Percentiles rank a stretch among this genome's conserved stretches.
These are phyloP conservation scores for Betta splendens DNA, from an alignment of 2,797 vertebrate genomes.

Conservation along the genomic window DNA sequence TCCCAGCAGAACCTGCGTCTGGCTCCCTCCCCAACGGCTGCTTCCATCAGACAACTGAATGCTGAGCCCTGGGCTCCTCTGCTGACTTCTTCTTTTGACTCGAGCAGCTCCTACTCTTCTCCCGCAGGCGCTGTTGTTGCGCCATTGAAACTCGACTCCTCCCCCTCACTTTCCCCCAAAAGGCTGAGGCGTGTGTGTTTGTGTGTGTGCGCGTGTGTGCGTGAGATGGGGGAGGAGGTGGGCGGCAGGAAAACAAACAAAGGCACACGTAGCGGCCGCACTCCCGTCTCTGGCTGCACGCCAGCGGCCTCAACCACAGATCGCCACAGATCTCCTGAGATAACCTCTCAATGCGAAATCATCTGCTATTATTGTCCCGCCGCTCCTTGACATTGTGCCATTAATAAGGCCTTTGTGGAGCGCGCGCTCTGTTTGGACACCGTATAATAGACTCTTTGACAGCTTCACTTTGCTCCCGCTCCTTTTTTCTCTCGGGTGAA, in stretches of 20 bases:
- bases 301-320: slow-evolving; percentile 72
- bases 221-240: neutral
- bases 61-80: too few species aligned
- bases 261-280: slow-evolving; percentile 76
- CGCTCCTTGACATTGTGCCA: slow-evolving; percentile 84
- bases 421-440: slow-evolving; percentile 79
- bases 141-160: slow-evolving; percentile 49
- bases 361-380: slow-evolving; percentile 76
- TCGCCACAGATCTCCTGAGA: slow-evolving; percentile 77
- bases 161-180: slow-evolving; percentile 66
- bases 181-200: slow-evolving; percentile 34
- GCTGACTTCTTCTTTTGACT: slow-evolving; percentile 15
- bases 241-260: slow-evolving; percentile 80
- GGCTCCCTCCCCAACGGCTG: too few species aligned
- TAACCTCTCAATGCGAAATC: slow-evolving; percentile 84
- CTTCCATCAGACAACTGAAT: too few species aligned
- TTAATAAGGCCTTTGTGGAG: slow-evolving; percentile 85
- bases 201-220: slow-evolving; percentile 25
- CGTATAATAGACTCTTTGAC: slow-evolving; percentile 86
- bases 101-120: slow-evolving; percentile 30
- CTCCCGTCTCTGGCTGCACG: slow-evolving; percentile 75
- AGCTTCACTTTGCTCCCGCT: slow-evolving; percentile 76
- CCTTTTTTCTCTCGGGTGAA: slow-evolving; percentile 58
- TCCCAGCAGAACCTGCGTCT: too few species aligned
- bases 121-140: slow-evolving; percentile 53